Conservation (phyloP, 2,797 vertebrate species). For the Erpetoichthys calabaricus region DNA sequence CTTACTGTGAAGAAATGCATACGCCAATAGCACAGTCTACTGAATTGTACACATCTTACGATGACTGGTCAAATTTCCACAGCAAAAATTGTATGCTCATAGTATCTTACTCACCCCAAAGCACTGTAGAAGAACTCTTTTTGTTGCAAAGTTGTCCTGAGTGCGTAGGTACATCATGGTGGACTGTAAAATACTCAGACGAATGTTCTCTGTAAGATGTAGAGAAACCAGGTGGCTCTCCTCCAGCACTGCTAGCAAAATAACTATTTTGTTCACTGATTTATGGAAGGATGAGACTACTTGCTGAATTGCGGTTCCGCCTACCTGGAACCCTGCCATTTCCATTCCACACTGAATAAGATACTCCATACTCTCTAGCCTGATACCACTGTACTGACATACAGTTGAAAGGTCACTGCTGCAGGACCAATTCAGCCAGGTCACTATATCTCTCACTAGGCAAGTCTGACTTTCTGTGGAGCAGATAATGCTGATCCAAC, state of each 20-base stretch:
- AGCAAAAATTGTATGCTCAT: too few relatives aligned
- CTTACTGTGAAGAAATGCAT: too few relatives aligned
- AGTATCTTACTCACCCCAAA: conserved; percentile 42
- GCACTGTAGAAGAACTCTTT: conserved; percentile 56
- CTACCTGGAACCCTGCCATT: conserved; percentile 28
- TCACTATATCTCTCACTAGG: conserved; percentile 31
- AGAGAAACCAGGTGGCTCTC: conserved; percentile 38
- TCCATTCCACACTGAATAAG: conserved; percentile 45
- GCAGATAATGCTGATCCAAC: conserved; percentile 49
- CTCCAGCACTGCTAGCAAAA: conserved; percentile 47
- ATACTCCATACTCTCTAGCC: conserved; percentile 29
- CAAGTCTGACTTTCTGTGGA: conserved; percentile 22
- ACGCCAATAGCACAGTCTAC: too few relatives aligned
- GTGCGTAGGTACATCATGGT: conserved; percentile 35
- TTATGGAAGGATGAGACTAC: conserved; percentile 29
- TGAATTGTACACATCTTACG: too few relatives aligned
- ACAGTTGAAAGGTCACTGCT: conserved; percentile 31
- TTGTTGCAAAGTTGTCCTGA: conserved; percentile 37
- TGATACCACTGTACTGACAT: conserved; percentile 36
- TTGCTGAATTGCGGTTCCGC: conserved; percentile 25
- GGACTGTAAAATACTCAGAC: conserved; percentile 32
- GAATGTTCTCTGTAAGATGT: conserved; percentile 37
- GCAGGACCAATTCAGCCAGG: conserved; percentile 48
- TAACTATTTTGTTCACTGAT: conserved; percentile 34
- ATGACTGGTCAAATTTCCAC: too few relatives aligned